Evolutionary conservation across 2,888 invertebrate species (phyloP).

Genomic region (Pyrrhia umbra): DNA sequence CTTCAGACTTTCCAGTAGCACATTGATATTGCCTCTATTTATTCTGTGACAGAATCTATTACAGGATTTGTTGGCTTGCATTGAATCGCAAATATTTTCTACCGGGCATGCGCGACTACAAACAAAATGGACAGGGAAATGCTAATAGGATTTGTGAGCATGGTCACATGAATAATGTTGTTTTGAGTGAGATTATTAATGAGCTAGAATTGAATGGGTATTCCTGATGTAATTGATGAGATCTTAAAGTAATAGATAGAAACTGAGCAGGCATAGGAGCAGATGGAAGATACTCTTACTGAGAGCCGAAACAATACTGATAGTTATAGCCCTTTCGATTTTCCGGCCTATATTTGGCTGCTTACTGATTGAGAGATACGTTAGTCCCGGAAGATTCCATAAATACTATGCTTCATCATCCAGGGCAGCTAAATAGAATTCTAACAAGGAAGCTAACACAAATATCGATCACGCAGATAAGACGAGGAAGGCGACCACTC

Average conservation of each 20-base stretch:
- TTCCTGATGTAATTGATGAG: constrained; percentile 41
- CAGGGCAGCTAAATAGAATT: constrained; percentile 51
- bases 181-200: constrained; percentile 62
- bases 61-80: constrained; percentile 65
- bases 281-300: not conserved
- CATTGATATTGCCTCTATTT: constrained; percentile 50
- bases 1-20: constrained; percentile 44
- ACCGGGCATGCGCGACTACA: constrained; percentile 50
- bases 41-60: constrained; percentile 63
- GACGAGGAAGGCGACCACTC: constrained; percentile 51
- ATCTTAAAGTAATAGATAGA: constrained; percentile 12
- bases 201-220: constrained; percentile 49
- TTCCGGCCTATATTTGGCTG: not conserved
- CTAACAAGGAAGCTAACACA: constrained; percentile 52
- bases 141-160: constrained; percentile 66
- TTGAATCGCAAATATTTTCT: constrained; percentile 61
- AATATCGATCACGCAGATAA: constrained; percentile 63
- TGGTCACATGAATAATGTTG: constrained; percentile 64
- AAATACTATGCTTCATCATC: constrained; percentile 6
- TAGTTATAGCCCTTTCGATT: not conserved
- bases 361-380: constrained; percentile 3
- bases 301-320: not conserved
- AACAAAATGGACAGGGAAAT: constrained; percentile 61
- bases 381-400: not conserved
- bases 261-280: constrained; percentile 5